These are phyloP conservation scores for Mythimna loreyi DNA, from an alignment of 2,888 invertebrate species.

Conservation along the genomic window DNA sequence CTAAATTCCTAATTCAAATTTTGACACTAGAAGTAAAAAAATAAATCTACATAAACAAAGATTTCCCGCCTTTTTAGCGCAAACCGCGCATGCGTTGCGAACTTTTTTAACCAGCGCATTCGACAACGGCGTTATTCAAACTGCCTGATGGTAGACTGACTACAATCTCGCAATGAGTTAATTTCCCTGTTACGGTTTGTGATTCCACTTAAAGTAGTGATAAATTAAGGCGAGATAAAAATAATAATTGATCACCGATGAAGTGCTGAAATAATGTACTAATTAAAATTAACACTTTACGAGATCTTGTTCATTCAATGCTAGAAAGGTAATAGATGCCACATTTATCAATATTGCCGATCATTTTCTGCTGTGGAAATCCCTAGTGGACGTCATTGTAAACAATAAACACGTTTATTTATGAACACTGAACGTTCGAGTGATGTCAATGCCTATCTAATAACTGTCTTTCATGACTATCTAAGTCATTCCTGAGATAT, in stretches of 20 bases:
- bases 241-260: constrained; percentile 30
- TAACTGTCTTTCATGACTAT: not conserved
- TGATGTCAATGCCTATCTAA: not conserved
- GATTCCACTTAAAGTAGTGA: constrained; percentile 66
- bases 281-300: constrained; percentile 10
- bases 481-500: not conserved
- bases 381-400: not conserved
- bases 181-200: constrained; percentile 73
- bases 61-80: constrained; percentile 72
- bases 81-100: constrained; percentile 73
- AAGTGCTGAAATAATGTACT: constrained; percentile 36
- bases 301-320: constrained; percentile 7
- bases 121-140: constrained; percentile 76
- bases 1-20: constrained; percentile 11
- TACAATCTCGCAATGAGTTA: constrained; percentile 74
- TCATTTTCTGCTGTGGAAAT: constrained; percentile 18
- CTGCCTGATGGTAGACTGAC: constrained; percentile 74
- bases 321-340: not conserved
- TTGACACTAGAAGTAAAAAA: constrained; percentile 23
- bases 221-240: constrained; percentile 46
- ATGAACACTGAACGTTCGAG: not conserved
- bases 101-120: constrained; percentile 81
- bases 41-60: constrained; percentile 32
- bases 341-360: not conserved
- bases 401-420: constrained; percentile 7